Evolutionary conservation across 2,888 invertebrate species (phyloP).

Genomic region (Meteorus colon): DNA sequence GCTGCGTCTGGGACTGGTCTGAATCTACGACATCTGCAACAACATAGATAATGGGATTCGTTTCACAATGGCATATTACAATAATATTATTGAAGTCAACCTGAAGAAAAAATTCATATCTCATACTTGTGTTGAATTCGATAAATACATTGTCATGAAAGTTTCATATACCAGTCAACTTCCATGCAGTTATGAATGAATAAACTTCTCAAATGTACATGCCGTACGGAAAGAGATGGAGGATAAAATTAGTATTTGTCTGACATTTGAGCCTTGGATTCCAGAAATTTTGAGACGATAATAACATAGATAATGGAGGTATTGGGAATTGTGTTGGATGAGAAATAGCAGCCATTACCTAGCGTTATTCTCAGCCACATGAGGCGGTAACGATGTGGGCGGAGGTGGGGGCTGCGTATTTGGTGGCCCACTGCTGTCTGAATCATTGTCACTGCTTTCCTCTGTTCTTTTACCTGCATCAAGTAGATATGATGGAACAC

Average conservation of each 20-base stretch:
- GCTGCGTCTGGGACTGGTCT: constrained; percentile 70
- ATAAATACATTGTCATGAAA: neutral
- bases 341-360: constrained; percentile 58
- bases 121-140: neutral
- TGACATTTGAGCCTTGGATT: neutral
- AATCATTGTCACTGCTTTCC: constrained; percentile 71
- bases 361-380: constrained; percentile 70
- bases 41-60: constrained; percentile 18
- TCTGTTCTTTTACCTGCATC: constrained; percentile 66
- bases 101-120: neutral
- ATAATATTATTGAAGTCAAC: neutral
- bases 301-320: neutral
- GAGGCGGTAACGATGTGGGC: constrained; percentile 67
- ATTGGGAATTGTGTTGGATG: neutral
- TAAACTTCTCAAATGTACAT: neutral
- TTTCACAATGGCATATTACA: neutral
- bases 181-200: neutral
- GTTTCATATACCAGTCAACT: neutral
- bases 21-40: constrained; percentile 70
- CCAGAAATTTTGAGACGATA: neutral
- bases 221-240: neutral
- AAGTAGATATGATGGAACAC: constrained; percentile 69
- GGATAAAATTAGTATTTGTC: neutral
- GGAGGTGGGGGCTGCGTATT: constrained; percentile 64
- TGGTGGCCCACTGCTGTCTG: constrained; percentile 65